Base-by-base conservation (phyloP, 2,888 invertebrate genomes). In the Megamerina dolium region DNA sequence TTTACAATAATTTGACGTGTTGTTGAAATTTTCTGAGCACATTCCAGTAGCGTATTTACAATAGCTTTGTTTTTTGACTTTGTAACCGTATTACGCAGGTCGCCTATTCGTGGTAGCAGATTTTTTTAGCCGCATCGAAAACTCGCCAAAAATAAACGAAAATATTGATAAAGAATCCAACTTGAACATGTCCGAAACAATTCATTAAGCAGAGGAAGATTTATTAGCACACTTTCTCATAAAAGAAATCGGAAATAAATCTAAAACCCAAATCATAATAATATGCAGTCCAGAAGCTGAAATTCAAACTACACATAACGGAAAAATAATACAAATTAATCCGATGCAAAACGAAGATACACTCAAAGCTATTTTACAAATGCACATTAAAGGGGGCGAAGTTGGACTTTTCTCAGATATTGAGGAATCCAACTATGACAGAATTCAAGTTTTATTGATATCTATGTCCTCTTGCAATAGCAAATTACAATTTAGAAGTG, bases 341-440 rank as follows among this genome's bases (percentile, higher is more conserved):
- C 49, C 38, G 10, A 13, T 34, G 17, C 36, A 48, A 31, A 20
- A 37, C 20, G 42, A 36, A 27, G 27, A 37, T 10, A 31, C 38
- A 32, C 23, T 49, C n/a, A 44, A 40, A 37, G 30, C 43, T 21
- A 41, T 29, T 27, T 37, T 48, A 2, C 37, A 27, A 23, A 35
- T 30, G 23, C 18, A 34, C 27, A 32, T 49, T 13, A 41, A 43
- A 38, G 16, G 19, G 14, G 44, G 46, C 16, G 23, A 35, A 23
- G 30, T 33, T 16, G 46, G 51, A 10, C 48, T 48, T 21, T 51
- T 36, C 45, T 34, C 41, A 17, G 49, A 51, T 26, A 35, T 48
- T 23, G 13, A 20, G 13, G 40, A 51, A 13, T 34, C 27, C 12
- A 35, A 48, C 31, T 46, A 46, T 32, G 32, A 49, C 40, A 45